Evolutionary conservation across 2,113 vertebrate genomes (phyloP).

Genomic region (Saguinus imperator): DNA sequence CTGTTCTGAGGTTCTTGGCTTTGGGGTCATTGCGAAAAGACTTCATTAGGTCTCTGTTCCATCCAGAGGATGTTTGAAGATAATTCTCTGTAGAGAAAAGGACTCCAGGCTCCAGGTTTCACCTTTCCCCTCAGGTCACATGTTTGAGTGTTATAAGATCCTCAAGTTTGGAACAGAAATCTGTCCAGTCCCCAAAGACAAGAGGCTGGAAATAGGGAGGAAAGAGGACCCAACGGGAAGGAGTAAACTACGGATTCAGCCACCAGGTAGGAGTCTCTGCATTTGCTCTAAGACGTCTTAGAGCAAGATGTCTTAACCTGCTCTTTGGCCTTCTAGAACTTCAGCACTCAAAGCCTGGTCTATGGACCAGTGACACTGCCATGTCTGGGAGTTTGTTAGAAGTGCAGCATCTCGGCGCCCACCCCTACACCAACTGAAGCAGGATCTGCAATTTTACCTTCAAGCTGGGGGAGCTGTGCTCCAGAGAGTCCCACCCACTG

Average conservation of each 20-base stretch:
- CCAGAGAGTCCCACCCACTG: fast-evolving
- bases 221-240: not conserved
- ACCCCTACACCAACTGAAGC: fast-evolving
- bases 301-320: not conserved
- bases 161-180: not conserved
- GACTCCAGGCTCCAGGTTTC: not conserved
- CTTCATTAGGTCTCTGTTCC: not conserved
- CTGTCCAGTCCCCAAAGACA: not conserved
- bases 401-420: not conserved
- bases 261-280: not conserved
- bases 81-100: not conserved
- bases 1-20: not conserved
- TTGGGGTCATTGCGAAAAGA: not conserved
- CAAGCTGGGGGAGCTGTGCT: not conserved
- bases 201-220: not conserved
- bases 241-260: not conserved
- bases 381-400: not conserved
- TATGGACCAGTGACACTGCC: fast-evolving
- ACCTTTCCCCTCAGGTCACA: not conserved
- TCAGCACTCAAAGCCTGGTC: not conserved
- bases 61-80: not conserved
- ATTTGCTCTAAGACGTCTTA: not conserved
- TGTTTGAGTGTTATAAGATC: not conserved
- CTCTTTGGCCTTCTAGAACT: not conserved
- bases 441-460: fast-evolving